Evolutionary conservation across 2,113 vertebrate genomes (phyloP).

Genomic region (Leptobrachium ailaonicum): DNA sequence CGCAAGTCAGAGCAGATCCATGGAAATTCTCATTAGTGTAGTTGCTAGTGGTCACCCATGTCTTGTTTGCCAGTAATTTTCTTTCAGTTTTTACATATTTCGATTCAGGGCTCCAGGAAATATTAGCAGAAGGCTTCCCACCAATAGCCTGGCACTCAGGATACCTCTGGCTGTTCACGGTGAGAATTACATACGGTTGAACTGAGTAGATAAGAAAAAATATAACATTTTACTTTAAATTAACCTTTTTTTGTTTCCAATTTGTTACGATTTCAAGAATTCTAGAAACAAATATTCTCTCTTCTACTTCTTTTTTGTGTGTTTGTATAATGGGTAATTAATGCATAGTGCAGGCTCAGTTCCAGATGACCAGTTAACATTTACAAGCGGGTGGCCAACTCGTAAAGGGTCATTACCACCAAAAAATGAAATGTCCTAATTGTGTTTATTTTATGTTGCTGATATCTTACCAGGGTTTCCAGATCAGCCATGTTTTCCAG

Average conservation of each 20-base stretch:
- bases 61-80: not conserved
- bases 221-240: not conserved
- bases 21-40: not conserved
- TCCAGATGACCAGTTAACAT: no score
- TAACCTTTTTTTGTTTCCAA: not conserved
- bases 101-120: not conserved
- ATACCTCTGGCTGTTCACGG: not conserved
- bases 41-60: conserved; percentile 1
- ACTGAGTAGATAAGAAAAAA: not conserved
- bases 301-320: not conserved
- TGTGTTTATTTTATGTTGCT: no score
- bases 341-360: no score
- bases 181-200: not conserved
- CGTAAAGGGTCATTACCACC: no score
- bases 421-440: no score
- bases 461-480: no score
- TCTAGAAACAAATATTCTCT: not conserved
- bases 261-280: no score
- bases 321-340: no score
- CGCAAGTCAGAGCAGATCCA: no score
- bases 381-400: no score
- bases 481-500: no score
- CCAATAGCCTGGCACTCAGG: not conserved
- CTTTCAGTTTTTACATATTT: not conserved
- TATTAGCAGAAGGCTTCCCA: not conserved